Evolutionary conservation across 2,797 vertebrate genomes (phyloP), one percentile per base, ranked within the genome.

Genomic region (Lateolabrax maculatus): DNA sequence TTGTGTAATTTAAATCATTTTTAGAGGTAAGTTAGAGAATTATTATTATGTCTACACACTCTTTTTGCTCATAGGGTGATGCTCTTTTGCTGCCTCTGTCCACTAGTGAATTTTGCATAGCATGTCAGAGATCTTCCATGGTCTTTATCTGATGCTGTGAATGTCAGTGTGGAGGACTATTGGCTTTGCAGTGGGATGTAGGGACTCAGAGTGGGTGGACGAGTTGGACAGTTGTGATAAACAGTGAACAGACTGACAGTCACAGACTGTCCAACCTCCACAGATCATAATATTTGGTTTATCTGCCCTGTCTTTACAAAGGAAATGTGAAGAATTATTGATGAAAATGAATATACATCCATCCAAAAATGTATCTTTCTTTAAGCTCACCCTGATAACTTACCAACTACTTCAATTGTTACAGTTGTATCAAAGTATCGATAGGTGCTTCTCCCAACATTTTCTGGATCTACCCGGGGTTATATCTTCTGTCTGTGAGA

Each of bases 401-500:
- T 87, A 93, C 92, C 51, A 0, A 49, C 2, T 7, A 94, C 85
- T 9, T 77, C 11, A 77, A 94, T 89, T 18, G n/a, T 79, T 31
- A 92, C 90, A 18, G 84, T 85, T 46, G 36, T 88, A 2, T 94
- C 86, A 77, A 9, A 93, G 78, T 93, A 93, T 8, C 0, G 1
- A 4, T 83, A 80, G 4, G 87, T 93, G 0, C 2, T 0, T 15
- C 0, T 4, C 5, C 87, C 83, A n/a, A n/a, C n/a, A 61, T 93
- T 63, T 19, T 93, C 92, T 29, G 92, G 93, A 67, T 94, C 93
- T 4, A 94, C 81, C 93, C 94, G 93, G 13, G 90, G 36, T 71
- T 94, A 94, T 53, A 94, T 19, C 70, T 0, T 88, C 70, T 93
- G 62, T 44, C 58, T 31, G n/a, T 93, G 69, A 15, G 0, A 0